Percentiles rank a stretch among this genome's conserved stretches.
phyloP scores from a whole-genome alignment of 2,888 invertebrate species.

The Thera britannica region DNA sequence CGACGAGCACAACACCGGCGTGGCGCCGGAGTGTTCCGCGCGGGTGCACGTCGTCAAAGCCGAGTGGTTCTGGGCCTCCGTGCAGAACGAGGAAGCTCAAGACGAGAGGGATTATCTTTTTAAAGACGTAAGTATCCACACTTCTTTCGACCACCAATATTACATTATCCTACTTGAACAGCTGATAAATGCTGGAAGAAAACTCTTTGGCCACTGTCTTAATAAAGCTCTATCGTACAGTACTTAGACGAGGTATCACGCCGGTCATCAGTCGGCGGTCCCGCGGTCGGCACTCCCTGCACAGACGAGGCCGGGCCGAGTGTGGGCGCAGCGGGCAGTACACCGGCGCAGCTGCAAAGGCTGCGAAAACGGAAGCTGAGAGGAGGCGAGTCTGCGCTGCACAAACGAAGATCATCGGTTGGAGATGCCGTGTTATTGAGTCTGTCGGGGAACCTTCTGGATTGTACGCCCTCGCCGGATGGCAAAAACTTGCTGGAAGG shows the following conservation, averaged over 20 bases:
- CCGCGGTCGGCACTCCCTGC: constrained; percentile 44
- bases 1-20: constrained; percentile 90
- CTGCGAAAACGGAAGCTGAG: constrained; percentile 93
- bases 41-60: constrained; percentile 93
- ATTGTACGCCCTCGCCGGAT: constrained; percentile 94
- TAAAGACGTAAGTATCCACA: constrained; percentile 88
- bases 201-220: no score
- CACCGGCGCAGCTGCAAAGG: constrained; percentile 75
- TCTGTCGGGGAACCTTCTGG: constrained; percentile 94
- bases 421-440: constrained; percentile 94
- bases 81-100: constrained; percentile 97
- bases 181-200: not conserved
- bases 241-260: constrained; percentile 80
- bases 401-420: constrained; percentile 93
- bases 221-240: constrained; percentile 46
- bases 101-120: constrained; percentile 95
- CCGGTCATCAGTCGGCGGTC: constrained; percentile 74
- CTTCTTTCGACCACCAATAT: not conserved
- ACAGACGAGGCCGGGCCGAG: constrained; percentile 45
- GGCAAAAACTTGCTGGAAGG: constrained; percentile 85
- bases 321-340: constrained; percentile 51
- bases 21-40: constrained; percentile 89
- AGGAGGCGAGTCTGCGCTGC: constrained; percentile 83
- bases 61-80: constrained; percentile 99
- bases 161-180: not conserved